Conservation (phyloP, 2,797 vertebrate species). For the Cygnus olor region DNA sequence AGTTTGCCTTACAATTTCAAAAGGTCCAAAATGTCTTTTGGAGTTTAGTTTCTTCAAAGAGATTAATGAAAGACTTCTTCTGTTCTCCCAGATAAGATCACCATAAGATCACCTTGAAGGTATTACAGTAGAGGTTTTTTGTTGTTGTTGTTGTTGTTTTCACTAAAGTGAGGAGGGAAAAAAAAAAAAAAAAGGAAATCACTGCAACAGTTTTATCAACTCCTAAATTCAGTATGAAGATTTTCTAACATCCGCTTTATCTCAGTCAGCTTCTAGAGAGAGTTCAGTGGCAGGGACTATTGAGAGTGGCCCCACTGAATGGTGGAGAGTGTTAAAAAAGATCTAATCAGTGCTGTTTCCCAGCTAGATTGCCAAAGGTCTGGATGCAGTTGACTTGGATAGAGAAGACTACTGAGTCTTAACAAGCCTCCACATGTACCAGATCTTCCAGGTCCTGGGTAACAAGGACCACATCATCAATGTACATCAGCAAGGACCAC, state of each 20-base stretch:
- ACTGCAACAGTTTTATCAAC: background rate
- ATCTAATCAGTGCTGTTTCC: background rate
- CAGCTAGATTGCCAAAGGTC: background rate
- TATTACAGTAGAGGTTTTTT: accelerated
- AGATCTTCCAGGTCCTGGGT: no score
- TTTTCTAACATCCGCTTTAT: background rate
- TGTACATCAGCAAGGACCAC: no score
- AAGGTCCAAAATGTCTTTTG: background rate
- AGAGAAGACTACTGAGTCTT: no score
- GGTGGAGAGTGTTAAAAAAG: no score
- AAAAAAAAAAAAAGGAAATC: background rate
- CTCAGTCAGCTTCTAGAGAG: background rate
- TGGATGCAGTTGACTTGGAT: no score
- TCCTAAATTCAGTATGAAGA: background rate
- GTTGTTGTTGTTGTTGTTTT: background rate
- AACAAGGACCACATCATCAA: no score
- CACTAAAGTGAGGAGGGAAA: background rate
- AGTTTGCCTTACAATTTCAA: background rate
- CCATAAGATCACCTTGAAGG: background rate
- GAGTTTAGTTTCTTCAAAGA: background rate
- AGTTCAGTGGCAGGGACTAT: background rate
- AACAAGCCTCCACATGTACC: no score
- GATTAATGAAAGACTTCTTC: background rate
- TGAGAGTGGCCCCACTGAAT: no score
- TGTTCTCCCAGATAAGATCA: background rate